Conservation (phyloP, 2,888 invertebrate genomes). For the Malthinus flaveolus region DNA sequence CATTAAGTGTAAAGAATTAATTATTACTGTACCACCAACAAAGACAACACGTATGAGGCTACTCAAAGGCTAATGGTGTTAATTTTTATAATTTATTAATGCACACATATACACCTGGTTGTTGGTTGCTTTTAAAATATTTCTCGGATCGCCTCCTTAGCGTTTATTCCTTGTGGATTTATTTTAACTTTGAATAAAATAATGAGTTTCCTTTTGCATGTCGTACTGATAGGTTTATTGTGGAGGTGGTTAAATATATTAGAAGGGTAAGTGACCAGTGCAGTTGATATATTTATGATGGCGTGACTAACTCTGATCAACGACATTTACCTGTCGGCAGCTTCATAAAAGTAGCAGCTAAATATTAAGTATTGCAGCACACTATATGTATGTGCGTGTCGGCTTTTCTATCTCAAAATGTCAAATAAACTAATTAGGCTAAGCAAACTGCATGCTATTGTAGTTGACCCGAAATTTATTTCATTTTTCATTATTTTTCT, state of each 20-base stretch:
- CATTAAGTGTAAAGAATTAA: too few relatives aligned
- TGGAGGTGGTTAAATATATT: constrained; percentile 30
- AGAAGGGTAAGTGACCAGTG: constrained; percentile 48
- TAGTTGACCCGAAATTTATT: too few relatives aligned
- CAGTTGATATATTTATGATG: constrained; percentile 40
- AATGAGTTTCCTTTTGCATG: constrained; percentile 22
- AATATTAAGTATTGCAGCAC: constrained; percentile 38
- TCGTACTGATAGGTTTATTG: constrained; percentile 18
- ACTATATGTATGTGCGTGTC: constrained; percentile 29
- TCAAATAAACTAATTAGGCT: constrained; percentile 27
- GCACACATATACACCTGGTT: too few relatives aligned
- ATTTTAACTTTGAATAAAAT: constrained; percentile 3
- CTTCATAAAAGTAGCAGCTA: constrained; percentile 44
- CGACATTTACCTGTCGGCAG: constrained; percentile 48
- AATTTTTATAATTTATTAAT: too few relatives aligned
- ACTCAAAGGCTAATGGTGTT: too few relatives aligned
- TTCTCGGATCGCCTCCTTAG: too few relatives aligned
- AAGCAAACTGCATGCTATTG: constrained; percentile 13
- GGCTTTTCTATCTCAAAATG: constrained; percentile 19
- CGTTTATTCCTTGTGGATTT: background rate
- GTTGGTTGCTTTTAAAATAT: too few relatives aligned
- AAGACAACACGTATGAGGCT: too few relatives aligned
- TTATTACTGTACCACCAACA: too few relatives aligned
- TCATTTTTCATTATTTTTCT: too few relatives aligned
- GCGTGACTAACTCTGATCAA: constrained; percentile 45